These are phyloP conservation scores for Tinea semifulvella DNA, from an alignment of 2,888 invertebrate genomes.

Conservation along the genomic window DNA sequence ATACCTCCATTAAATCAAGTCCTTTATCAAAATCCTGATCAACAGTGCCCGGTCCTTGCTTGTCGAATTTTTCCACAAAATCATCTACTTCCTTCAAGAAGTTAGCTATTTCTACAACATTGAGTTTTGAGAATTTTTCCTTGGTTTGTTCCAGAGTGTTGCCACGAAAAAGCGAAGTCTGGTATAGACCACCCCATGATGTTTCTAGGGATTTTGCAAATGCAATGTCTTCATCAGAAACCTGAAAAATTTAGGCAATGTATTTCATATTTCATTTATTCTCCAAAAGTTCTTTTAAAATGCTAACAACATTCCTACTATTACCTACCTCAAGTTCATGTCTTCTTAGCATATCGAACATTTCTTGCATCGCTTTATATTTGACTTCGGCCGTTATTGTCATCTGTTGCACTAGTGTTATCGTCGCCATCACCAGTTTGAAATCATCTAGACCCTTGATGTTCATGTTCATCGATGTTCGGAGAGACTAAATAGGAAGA, in stretches of 20 bases:
- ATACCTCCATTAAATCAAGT: conserved; percentile 72
- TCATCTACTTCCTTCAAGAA: conserved; percentile 70
- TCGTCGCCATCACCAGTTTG: conserved; percentile 85
- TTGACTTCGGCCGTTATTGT: conserved; percentile 82
- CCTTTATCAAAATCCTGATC: conserved; percentile 82
- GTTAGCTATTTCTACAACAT: conserved; percentile 75
- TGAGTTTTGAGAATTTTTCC: conserved; percentile 84
- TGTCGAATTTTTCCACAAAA: conserved; percentile 78
- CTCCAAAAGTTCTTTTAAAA: too few relatives aligned
- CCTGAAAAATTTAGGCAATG: conserved; percentile 38
- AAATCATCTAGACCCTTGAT: conserved; percentile 84
- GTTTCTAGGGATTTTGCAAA: conserved; percentile 69
- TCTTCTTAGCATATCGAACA: conserved; percentile 76
- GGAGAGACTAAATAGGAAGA: conserved; percentile 58
- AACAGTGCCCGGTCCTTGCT: conserved; percentile 82
- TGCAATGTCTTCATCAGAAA: conserved; percentile 61
- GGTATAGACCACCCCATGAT: conserved; percentile 75
- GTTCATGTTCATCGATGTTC: conserved; percentile 74
- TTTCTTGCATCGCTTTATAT: conserved; percentile 78
- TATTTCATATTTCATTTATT: too few relatives aligned
- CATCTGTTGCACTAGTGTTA: conserved; percentile 76
- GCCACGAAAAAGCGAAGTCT: conserved; percentile 73
- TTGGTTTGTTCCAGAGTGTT: conserved; percentile 82
- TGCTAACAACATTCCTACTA: too few relatives aligned
- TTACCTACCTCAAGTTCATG: conserved; percentile 72